Evolutionary conservation across 2,888 invertebrate genomes (phyloP).

Genomic region (Pherbina coryleti): DNA sequence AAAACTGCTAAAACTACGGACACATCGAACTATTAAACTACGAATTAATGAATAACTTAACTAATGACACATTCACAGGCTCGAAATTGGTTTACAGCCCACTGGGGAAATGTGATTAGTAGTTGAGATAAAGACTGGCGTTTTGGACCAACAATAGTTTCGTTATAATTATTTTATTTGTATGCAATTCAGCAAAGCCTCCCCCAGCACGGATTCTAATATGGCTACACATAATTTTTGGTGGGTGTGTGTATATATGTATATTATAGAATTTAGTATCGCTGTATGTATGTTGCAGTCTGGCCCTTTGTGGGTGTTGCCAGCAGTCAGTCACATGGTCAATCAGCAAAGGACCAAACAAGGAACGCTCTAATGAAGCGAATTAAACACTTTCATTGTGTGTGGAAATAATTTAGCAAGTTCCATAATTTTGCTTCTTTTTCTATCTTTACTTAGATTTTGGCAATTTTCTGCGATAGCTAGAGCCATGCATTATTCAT

Average conservation of each 20-base stretch:
- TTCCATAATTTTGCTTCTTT: background rate
- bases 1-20: background rate
- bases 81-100: slow-evolving; percentile 54
- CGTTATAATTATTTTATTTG: slow-evolving; percentile 50
- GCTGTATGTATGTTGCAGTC: background rate
- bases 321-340: slow-evolving; percentile 45
- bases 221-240: background rate
- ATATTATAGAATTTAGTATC: background rate
- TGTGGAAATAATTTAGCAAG: background rate
- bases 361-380: slow-evolving; percentile 48
- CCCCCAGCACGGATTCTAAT: background rate
- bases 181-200: slow-evolving; percentile 42
- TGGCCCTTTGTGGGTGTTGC: background rate
- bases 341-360: slow-evolving; percentile 42
- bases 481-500: slow-evolving; percentile 35
- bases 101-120: slow-evolving; percentile 54
- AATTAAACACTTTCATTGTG: slow-evolving; percentile 49
- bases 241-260: background rate
- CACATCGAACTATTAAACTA: slow-evolving; percentile 23
- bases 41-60: slow-evolving; percentile 48
- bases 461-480: background rate
- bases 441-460: background rate
- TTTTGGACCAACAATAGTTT: slow-evolving; percentile 24
- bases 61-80: slow-evolving; percentile 46
- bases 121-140: slow-evolving; percentile 14